Evolutionary conservation across 2,113 vertebrate genomes (phyloP), one percentile per base, ranked within the genome.

Genomic region (Eonycteris spelaea): DNA sequence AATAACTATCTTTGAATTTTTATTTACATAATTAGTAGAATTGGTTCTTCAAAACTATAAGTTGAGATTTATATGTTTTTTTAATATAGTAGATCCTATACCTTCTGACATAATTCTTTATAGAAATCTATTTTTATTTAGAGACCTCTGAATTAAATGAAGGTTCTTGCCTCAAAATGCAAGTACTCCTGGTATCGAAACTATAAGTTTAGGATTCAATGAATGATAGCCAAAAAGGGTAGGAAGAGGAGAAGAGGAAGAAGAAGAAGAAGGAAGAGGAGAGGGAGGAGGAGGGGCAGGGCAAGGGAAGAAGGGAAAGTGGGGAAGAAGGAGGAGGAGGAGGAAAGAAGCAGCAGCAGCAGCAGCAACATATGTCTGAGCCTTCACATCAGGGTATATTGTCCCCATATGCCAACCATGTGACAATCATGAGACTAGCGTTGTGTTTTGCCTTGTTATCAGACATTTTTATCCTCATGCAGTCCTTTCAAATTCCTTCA

Each of bases 101-200:
- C 11, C 28, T 30, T 79, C 51, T 95, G 57, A 83, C 5, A 90
- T 83, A 94, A 68, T 63, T 57, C 40, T 86, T 86, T 74, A 59
- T n/a, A 95, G 51, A 83, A 92, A 90, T 57, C 24, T 51, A 73
- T 48, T 95, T 95, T 86, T 83, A 82, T 77, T 86, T 89, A 73
- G 35, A 86, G 38, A 38, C 14, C 3, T 61, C 40, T 79, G 30
- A 75, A 55, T 79, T 86, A 68, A 90, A 70, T 79, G 28, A 83
- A 33, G 38, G 43, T 2, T 73, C 22, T 82, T 88, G 61, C 16
- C 55, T 14, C 24, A 87, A 61, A 95, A 80, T 65, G 22, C 90
- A 87, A 97, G 33, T 10, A 48, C 38, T 53, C 45, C 38, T n/a
- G 15, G 21, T 68, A 63, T 28, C 94, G 38, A 93, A 95, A 88